phyloP scores from a whole-genome alignment of 2,888 invertebrate species.

The Pimpla rufipes region DNA sequence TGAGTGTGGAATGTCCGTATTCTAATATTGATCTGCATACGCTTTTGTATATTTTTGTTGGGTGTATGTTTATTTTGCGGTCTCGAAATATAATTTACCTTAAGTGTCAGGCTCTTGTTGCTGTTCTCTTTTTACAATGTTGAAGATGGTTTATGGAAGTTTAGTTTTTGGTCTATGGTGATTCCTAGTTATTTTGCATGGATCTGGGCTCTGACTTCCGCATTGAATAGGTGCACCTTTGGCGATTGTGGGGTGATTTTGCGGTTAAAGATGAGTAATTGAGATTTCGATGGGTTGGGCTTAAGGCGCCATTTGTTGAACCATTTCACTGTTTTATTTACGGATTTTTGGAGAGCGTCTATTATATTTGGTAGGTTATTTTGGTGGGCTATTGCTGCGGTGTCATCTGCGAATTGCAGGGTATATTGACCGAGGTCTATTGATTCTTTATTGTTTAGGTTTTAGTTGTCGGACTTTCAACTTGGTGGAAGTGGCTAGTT shows the following conservation, averaged over 20 bases:
- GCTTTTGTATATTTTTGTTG: not conserved
- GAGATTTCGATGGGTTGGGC: not conserved
- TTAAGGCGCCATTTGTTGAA: too few species aligned
- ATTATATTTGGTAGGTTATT: not conserved
- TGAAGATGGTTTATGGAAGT: not conserved
- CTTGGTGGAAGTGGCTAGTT: too few species aligned
- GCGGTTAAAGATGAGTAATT: not conserved
- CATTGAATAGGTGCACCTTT: not conserved
- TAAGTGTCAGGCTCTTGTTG: not conserved
- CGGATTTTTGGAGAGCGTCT: not conserved
- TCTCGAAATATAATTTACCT: not conserved
- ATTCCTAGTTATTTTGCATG: not conserved
- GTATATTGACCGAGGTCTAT: too few species aligned
- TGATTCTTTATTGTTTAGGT: too few species aligned
- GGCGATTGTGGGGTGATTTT: not conserved
- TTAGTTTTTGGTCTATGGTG: not conserved
- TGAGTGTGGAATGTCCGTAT: too few species aligned
- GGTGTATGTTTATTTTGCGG: conserved; percentile 2
- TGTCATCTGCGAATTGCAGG: not conserved
- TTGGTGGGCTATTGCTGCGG: too few species aligned
- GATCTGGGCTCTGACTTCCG: not conserved
- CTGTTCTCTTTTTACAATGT: not conserved
- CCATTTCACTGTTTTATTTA: not conserved
- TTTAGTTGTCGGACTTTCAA: too few species aligned
- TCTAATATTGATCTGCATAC: too few species aligned